Percentiles rank a stretch among this genome's conserved stretches.
Evolutionary conservation across 2,113 vertebrate genomes (phyloP).

Genomic region (Etia nguti): DNA sequence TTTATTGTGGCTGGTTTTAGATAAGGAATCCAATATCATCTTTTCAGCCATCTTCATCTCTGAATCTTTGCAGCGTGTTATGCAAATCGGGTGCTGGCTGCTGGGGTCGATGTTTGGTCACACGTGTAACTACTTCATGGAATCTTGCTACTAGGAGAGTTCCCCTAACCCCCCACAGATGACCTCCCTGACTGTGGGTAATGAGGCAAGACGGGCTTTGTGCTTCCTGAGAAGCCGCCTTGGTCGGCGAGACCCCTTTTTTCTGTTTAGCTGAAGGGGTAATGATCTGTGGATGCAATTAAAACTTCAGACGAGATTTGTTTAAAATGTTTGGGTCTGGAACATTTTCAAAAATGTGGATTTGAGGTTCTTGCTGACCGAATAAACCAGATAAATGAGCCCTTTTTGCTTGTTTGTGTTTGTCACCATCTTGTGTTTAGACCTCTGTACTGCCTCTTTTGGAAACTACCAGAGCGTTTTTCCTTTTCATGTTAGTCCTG

Average conservation of each 20-base stretch:
- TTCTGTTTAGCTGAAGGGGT: constrained; percentile 13
- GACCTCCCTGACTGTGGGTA: constrained; percentile 27
- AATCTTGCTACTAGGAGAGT: background rate
- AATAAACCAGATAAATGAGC: background rate
- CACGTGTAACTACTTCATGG: background rate
- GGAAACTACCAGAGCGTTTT: background rate
- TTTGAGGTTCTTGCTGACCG: background rate
- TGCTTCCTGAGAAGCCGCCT: background rate
- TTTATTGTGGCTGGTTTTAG: background rate
- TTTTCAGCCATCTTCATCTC: background rate
- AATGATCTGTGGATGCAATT: constrained; percentile 12
- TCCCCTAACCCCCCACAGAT: background rate
- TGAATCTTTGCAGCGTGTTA: background rate
- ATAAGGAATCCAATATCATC: background rate
- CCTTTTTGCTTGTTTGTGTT: background rate
- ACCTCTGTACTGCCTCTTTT: background rate
- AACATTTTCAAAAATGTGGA: background rate
- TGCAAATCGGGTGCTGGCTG: background rate
- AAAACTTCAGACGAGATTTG: background rate
- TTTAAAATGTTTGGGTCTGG: background rate
- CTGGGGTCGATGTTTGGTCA: background rate
- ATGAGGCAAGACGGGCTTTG: constrained; percentile 10
- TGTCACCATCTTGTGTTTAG: constrained; percentile 37
- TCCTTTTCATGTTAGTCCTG: background rate
- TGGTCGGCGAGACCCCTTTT: background rate